phyloP scores from a whole-genome alignment of 2,113 vertebrate genomes.

The Bothrops jararaca region DNA sequence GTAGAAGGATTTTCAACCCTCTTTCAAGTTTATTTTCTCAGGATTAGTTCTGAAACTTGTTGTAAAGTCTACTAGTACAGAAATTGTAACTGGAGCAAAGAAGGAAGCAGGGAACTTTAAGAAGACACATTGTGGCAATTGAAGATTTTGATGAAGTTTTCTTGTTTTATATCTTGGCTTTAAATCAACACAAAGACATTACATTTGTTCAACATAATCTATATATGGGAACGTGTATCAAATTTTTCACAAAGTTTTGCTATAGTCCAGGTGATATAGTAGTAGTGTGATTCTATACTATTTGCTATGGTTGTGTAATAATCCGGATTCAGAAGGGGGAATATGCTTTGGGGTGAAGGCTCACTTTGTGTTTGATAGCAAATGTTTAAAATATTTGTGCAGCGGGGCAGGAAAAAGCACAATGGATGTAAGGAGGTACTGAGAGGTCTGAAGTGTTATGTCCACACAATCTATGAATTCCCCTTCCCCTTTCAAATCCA shows the following conservation, averaged over 20 bases:
- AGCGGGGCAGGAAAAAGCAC: neutral
- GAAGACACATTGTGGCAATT: neutral
- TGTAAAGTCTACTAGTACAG: neutral
- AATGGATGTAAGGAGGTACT: neutral
- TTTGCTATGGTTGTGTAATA: neutral
- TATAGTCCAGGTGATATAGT: neutral
- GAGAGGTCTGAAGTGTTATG: neutral
- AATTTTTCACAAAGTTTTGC: neutral
- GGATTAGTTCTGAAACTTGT: neutral
- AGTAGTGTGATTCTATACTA: neutral
- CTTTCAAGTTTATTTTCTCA: neutral
- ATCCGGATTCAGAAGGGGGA: neutral
- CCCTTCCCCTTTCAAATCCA: neutral
- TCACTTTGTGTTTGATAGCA: neutral
- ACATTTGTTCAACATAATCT: neutral
- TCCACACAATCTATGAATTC: neutral
- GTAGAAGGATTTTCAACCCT: neutral
- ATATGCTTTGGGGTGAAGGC: neutral
- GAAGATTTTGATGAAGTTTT: neutral
- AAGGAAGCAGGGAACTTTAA: neutral
- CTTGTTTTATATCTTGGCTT: neutral
- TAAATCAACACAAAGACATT: neutral
- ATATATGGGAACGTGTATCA: neutral
- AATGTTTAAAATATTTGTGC: neutral
- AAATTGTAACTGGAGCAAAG: neutral